A percentile compares a stretch with the other conserved stretches of the same genome.
Evolutionary conservation across 2,113 vertebrate species (phyloP).

Genomic region (Vireo altiloquus): DNA sequence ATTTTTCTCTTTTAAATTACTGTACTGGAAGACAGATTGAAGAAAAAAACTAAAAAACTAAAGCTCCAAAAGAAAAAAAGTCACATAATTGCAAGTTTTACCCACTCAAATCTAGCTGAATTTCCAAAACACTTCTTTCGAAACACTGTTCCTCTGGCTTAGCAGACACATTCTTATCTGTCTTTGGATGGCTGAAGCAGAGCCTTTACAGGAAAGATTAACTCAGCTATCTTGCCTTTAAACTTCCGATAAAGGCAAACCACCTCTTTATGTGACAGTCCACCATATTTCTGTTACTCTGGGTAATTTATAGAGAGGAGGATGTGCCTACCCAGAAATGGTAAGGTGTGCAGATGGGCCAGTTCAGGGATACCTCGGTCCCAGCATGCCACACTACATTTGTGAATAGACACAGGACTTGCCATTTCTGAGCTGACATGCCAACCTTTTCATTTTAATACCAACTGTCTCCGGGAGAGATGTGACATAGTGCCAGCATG

Average conservation of each 20-base stretch:
- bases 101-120: neutral
- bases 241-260: neutral
- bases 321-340: neutral
- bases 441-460: neutral
- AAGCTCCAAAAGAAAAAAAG: neutral
- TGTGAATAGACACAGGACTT: neutral
- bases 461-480: neutral
- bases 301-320: neutral
- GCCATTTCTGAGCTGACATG: neutral
- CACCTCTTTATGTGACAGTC: neutral
- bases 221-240: neutral
- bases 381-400: neutral
- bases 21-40: neutral
- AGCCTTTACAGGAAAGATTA: conserved; percentile 8
- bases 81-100: neutral
- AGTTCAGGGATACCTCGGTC: neutral
- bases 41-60: neutral
- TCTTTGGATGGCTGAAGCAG: neutral
- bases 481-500: neutral
- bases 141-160: neutral
- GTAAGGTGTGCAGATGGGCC: neutral
- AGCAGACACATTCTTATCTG: neutral
- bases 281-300: neutral
- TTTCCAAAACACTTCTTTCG: neutral
- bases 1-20: neutral